Evolutionary conservation across 37 sponge, comb jelly and placozoan species (phyloP), one percentile per base, ranked within the genome.

Genomic region (Halichondria panicea): DNA sequence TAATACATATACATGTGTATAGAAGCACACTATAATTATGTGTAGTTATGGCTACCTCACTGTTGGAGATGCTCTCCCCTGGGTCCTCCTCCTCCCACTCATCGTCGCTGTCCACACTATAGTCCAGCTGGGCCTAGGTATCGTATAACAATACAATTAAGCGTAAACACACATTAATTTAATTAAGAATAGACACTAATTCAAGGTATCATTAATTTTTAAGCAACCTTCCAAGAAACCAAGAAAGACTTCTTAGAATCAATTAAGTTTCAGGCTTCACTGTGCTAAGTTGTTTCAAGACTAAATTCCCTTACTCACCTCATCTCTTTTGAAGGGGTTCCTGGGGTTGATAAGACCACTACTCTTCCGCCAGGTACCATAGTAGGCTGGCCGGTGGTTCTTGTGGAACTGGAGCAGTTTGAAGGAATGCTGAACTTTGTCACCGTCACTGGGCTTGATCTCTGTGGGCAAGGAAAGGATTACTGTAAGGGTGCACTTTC

Each of bases 31-130:
- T n/a, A n/a, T n/a, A n/a, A n/a, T n/a, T n/a, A n/a, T n/a, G n/a
- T n/a, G n/a, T n/a, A n/a, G n/a, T n/a, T n/a, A n/a, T n/a, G n/a
- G n/a, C 48, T 37, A 91, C 95, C 75, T 88, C 95, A 76, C 89
- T 88, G 59, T 75, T 42, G 18, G 88, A 86, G 24, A 90, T 31
- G 43, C 87, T 92, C 71, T 95, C 95, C 43, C 90, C 95, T 28
- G 89, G 88, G 24, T 95, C 93, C 63, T 95, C 99, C 59, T 96
- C 97, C 54, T 96, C 99, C 99, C 99, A 99, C 64, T 99, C 99
- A 15, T 89, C 94, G 66, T 93, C 99, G 85, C 99, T 99, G 70
- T 96, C 97, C 24, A 87, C 77, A 30, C 84, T 76, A 30, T 91
- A 91, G 66, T 86, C 76, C 35, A 91, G 72, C 42, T 81, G 36